phyloP scores from a whole-genome alignment of 2,797 vertebrate species.

The Manis pentadactyla region DNA sequence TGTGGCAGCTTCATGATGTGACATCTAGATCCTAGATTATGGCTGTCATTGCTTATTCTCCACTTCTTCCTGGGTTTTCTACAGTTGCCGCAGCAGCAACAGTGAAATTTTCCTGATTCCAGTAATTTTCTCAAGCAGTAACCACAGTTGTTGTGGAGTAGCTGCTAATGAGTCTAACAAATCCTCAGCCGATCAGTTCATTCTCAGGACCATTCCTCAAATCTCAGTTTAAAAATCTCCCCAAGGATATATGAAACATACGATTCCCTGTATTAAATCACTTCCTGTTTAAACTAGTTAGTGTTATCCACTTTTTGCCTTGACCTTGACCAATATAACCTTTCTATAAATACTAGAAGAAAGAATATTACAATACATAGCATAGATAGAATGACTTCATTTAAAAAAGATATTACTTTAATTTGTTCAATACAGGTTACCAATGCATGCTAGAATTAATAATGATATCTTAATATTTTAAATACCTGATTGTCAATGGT shows the following conservation, averaged over 20 bases:
- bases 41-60: not conserved
- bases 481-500: not conserved
- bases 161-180: not conserved
- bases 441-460: not conserved
- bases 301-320: not conserved
- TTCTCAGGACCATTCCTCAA: not conserved
- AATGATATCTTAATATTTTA: not conserved
- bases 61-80: too few species aligned
- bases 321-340: not conserved
- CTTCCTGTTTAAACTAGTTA: not conserved
- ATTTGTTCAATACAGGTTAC: not conserved
- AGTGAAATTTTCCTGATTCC: not conserved
- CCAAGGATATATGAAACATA: not conserved
- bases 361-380: not conserved
- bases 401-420: not conserved
- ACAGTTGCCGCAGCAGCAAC: not conserved
- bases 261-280: not conserved
- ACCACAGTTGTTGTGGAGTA: not conserved
- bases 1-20: not conserved
- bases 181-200: not conserved
- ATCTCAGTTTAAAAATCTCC: not conserved
- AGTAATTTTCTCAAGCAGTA: not conserved
- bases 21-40: not conserved
- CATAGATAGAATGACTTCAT: not conserved
- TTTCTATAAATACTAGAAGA: not conserved